Conservation (phyloP, 2,888 invertebrate genomes). For the Phalangium opilio region DNA sequence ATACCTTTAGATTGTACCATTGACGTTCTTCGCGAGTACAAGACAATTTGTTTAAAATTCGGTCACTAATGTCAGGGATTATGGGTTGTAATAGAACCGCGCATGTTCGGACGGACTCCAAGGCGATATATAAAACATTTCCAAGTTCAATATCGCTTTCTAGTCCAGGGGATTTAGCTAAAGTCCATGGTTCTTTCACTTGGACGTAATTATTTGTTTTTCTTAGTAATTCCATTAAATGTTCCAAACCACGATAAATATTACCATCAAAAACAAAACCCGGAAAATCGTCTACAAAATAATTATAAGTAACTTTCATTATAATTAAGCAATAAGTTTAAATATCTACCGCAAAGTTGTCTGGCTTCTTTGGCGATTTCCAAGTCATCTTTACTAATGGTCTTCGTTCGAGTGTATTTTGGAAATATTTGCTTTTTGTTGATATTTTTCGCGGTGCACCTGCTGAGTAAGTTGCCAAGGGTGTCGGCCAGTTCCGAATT, state of each 20-base stretch:
- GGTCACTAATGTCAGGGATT: slow-evolving; percentile 52
- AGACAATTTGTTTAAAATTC: slow-evolving; percentile 41
- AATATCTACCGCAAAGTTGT: slow-evolving; percentile 2
- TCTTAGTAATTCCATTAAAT: slow-evolving; percentile 54
- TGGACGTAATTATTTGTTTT: slow-evolving; percentile 75
- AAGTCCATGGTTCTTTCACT: slow-evolving; percentile 70
- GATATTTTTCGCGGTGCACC: slow-evolving; percentile 56
- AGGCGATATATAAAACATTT: slow-evolving; percentile 58
- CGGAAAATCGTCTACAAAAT: slow-evolving; percentile 45
- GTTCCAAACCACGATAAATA: slow-evolving; percentile 67
- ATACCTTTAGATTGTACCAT: slow-evolving; percentile 9
- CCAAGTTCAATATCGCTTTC: slow-evolving; percentile 39
- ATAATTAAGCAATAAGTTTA: too few species aligned
- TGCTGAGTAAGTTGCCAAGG: slow-evolving; percentile 71
- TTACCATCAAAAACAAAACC: slow-evolving; percentile 55
- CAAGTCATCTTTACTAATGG: not conserved
- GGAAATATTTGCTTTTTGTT: slow-evolving; percentile 68
- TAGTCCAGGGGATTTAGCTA: slow-evolving; percentile 47
- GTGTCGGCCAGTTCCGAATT: slow-evolving; percentile 86
- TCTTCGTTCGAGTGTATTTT: slow-evolving; percentile 3
- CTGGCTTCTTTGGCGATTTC: slow-evolving; percentile 2
- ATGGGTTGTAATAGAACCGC: slow-evolving; percentile 72
- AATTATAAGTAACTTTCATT: slow-evolving; percentile 4
- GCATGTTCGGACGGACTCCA: slow-evolving; percentile 67
- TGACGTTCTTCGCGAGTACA: slow-evolving; percentile 16